Base-by-base conservation (phyloP, 2,797 vertebrate species). In the Platyrinchus mystaceus region DNA sequence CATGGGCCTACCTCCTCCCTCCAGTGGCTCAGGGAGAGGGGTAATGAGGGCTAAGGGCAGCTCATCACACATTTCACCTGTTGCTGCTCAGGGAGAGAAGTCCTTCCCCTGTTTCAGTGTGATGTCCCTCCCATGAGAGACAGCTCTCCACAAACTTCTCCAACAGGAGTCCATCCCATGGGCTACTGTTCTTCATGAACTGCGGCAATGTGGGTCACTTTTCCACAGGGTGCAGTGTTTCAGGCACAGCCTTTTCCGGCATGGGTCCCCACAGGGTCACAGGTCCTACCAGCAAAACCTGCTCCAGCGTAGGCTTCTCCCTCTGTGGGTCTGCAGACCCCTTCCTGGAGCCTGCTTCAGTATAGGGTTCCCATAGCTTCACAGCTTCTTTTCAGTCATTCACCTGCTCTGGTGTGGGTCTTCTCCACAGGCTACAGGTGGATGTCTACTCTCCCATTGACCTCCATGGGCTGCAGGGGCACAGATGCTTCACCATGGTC, bases 151-250 rank as follows among this genome's bases (percentile, higher is more conserved):
- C 0, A 0, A 39, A 30, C 10, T 30, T 21, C 30, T 84, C 43
- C 16, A 9, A 7, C 7, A 34, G 28, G 28, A 60, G 8, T n/a
- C 23, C 32, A 60, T 39, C 17, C 23, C 47, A 68, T 1, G 6
- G 19, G 8, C 28, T 37, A 6, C n/a, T 20, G 23, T 16, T 53
- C 55, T 34, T 14, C 24, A 18, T 1, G 0, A 21, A 34, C 34
- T 86, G 11, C 41, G 47, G 24, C 14, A 39, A 3, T 7, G 7
- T 41, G 34, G 11, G 4, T 62, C 64, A 32, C 7, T 36, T 23
- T 47, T 41, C 47, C 18, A 30, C 0, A 0, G 24, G 10, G 9
- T 3, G 2, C 28, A 23, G 21, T 2, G 20, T 27, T 36, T 37
- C 32, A 32, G 52, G 32, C 21, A 41, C 7, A 39, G 7, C 1